Evolutionary conservation across 1,140 invertebrate species (phyloP).

Genomic region (Leucophenga varia): DNA sequence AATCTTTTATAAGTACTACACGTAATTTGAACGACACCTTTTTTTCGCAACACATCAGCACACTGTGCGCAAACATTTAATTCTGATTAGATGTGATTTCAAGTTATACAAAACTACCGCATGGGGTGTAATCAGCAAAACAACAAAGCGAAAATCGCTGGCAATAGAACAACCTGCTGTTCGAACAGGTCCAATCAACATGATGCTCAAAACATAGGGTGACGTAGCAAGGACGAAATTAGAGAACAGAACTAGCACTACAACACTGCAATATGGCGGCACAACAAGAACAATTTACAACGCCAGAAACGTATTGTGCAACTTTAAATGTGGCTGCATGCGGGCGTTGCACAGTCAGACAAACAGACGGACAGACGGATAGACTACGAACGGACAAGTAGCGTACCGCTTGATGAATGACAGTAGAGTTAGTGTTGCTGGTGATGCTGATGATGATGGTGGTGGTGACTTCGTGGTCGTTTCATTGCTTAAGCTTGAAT

Average conservation of each 20-base stretch:
- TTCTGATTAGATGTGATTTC: constrained; percentile 51
- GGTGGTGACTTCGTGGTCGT: constrained; percentile 51
- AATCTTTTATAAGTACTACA: too few species aligned
- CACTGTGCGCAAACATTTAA: constrained; percentile 22
- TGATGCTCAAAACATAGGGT: constrained; percentile 3
- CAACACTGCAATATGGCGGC: constrained; percentile 16
- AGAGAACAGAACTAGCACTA: not conserved
- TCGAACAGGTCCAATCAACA: not conserved
- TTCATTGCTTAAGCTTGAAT: constrained; percentile 51
- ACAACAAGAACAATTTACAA: constrained; percentile 49
- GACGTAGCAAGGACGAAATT: not conserved
- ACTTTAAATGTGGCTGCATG: constrained; percentile 47
- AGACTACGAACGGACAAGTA: not conserved
- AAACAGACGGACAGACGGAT: constrained; percentile 3
- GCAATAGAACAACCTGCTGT: constrained; percentile 7
- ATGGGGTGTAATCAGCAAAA: not conserved
- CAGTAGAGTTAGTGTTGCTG: constrained; percentile 33
- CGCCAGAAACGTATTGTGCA: constrained; percentile 54
- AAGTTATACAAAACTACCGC: constrained; percentile 10
- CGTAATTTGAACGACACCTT: too few species aligned
- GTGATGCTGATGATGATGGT: constrained; percentile 9
- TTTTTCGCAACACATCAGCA: not conserved
- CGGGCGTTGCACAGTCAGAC: too few species aligned
- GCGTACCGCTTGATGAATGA: not conserved
- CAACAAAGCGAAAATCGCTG: too few species aligned